Base-by-base conservation (phyloP, 2,113 vertebrate species). In the Uria aalge region DNA sequence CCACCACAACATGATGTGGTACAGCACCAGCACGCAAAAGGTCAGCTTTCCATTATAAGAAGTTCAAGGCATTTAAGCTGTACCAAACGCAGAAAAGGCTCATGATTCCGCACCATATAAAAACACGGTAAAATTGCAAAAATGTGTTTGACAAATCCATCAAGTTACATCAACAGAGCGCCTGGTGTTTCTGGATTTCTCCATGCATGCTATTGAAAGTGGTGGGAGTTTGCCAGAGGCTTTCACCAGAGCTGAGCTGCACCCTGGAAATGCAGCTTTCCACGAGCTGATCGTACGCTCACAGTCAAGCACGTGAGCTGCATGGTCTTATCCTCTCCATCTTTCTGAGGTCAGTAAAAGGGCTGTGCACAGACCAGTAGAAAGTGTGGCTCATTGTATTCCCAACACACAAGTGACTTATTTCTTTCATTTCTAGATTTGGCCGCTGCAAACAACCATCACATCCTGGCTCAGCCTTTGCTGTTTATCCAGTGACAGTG, bases 101-200 rank as follows among this genome's bases (percentile, higher is more conserved):
- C 6, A 1, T 67, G 72, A 68, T 67, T 84, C 68, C 59, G 64
- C 40, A 92, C 11, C 43, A 66, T 32, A 41, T 27, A 32, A 57
- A 78, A 80, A 57, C 32, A 21, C 2, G 6, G 64, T 27, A 36
- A 82, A 94, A 79, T 5, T 71, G 52, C 52, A 84, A 90, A 78
- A 71, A 75, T 38, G n/a, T 94, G 80, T 91, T 95, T 94, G 93
- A 87, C 76, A 95, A 89, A 91, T 63, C 60, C 89, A 92, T 85
- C 73, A 52, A 81, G 76, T 36, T 59, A 55, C 75, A 40, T 48
- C 91, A 85, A 59, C 83, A 91, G 36, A 38, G 41, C 0, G 50
- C 68, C 86, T 91, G 90, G 79, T 77, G 92, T 63, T 92, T 34
- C 92, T 95, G 81, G 40, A 90, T 87, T 80, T 90, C 95, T 93